Base-by-base conservation (phyloP, 2,113 vertebrate genomes). In the Mohoua ochrocephala region DNA sequence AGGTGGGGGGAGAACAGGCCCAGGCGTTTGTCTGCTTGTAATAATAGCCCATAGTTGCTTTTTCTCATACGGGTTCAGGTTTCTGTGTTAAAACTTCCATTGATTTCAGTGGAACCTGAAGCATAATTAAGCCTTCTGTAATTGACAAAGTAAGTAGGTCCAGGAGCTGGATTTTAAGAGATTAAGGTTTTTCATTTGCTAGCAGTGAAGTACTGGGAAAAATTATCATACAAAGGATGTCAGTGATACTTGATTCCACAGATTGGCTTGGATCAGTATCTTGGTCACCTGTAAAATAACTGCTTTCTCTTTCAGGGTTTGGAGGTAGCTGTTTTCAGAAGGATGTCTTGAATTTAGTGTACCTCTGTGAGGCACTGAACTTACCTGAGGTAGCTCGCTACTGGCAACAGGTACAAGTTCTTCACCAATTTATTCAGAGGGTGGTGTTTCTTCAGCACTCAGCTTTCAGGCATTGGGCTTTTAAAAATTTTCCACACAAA, bases 251-350 rank as follows among this genome's bases (percentile, higher is more conserved):
- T 57, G 37, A 21, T 84, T 63, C 10, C 13, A 41, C 45, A 59
- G n/a, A 24, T 0, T 64, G 28, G 15, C 17, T 70, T 71, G 42
- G 50, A 60, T 12, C 16, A 7, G 15, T 67, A 61, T 23, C 28
- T 47, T 74, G 59, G n/a, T 53, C 26, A 57, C n/a, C 13, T 59
- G 19, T 87, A 60, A 86, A 87, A 68, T 44, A 87, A 87, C 11
- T 3, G 6, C 53, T 81, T 84, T 90, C 47, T 37, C 17, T 96
- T 92, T 84, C 84, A 99, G 99, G 99, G 50, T 99, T 99, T 95
- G 99, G 99, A 95, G 99, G 99, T 39, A 99, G 99, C 98, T 99
- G 99, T 97, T 99, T 99, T 96, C 99, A 99, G 96, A 99, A 99
- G 96, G 99, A 99, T 93, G 99, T 99, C 82, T 97, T 99, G 89